Percentiles rank a stretch among this genome's conserved stretches.
These are phyloP conservation scores for Novumbra hubbsi DNA, from an alignment of 2,797 vertebrate genomes.

Conservation along the genomic window DNA sequence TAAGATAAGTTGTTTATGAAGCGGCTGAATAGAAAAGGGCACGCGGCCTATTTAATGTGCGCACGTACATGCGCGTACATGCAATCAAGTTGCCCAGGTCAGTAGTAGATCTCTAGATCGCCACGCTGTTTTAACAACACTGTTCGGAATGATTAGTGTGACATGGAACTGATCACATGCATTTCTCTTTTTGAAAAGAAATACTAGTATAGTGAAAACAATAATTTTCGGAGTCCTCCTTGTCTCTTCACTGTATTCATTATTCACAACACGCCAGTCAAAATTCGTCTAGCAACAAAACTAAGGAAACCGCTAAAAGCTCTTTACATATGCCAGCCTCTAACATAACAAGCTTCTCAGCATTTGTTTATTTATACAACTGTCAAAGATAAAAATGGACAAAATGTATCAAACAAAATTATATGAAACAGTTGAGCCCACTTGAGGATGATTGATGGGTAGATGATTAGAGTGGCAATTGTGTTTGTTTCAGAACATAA, in stretches of 20 bases:
- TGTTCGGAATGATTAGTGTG: not conserved
- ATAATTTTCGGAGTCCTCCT: not conserved
- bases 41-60: conserved; percentile 27
- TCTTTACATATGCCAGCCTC: conserved; percentile 41
- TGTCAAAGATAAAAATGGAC: conserved; percentile 44
- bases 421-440: conserved; percentile 24
- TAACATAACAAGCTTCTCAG: conserved; percentile 33
- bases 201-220: not conserved
- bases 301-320: conserved; percentile 29
- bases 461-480: conserved; percentile 25
- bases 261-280: conserved; percentile 28
- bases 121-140: not conserved
- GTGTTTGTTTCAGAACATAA: not conserved
- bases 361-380: conserved; percentile 51
- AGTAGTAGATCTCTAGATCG: not conserved
- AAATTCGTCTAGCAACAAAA: conserved; percentile 34
- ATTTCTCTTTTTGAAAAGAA: not conserved
- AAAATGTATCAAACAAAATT: conserved; percentile 35
- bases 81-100: conserved; percentile 33
- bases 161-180: not conserved
- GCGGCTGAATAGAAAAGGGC: conserved; percentile 59
- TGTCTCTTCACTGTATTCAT: not conserved
- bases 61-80: conserved; percentile 28
- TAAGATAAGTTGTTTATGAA: conserved; percentile 70
- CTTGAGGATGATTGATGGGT: conserved; percentile 20